Base-by-base conservation (phyloP, 2,888 invertebrate genomes). In the Napeogenes inachia region DNA sequence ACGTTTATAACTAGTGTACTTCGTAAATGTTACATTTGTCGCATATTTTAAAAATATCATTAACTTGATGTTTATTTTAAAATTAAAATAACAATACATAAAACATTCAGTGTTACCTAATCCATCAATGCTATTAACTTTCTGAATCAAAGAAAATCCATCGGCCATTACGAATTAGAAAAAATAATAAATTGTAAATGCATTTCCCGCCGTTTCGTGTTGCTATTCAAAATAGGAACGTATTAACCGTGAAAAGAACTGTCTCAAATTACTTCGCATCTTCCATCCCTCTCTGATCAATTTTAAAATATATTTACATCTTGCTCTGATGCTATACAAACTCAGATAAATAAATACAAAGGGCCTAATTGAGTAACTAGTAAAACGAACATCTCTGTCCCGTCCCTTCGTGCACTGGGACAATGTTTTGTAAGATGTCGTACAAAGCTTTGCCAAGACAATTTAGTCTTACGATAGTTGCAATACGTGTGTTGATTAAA, bases 321-420 rank as follows among this genome's bases (percentile, higher is more conserved):
- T 65, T 77, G 72, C 69, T 88, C 80, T 70, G 65, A 71, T 75
- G 79, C 85, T 89, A 85, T 85, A 88, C 86, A 89, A 90, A 90
- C 89, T 89, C 87, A 87, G 86, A 90, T 90, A 90, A 91, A 90
- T 89, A 91, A 89, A 91, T 86, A 91, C 91, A 91, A 90, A 91
- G 89, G 89, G 89, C 89, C 91, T 91, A 91, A 91, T 91, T 91
- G 91, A 91, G 90, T 91, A 90, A 91, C 89, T 89, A 90, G 90
- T 89, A 89, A 87, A 90, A 87, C 87, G 89, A 87, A 86, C 87
- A 84, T 83, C 84, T 85, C 82, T 80, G 83, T 82, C 77, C 81
- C 84, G 85, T 88, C 89, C 89, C 89, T 89, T 82, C 82, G 81
- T 76, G 72, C 78, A 76, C 73, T 78, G 73, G 73, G 68, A 75